A percentile compares a stretch with the other conserved stretches of the same genome.
phyloP scores from a whole-genome alignment of 2,113 vertebrate species.

The Phyllopteryx taeniolatus region DNA sequence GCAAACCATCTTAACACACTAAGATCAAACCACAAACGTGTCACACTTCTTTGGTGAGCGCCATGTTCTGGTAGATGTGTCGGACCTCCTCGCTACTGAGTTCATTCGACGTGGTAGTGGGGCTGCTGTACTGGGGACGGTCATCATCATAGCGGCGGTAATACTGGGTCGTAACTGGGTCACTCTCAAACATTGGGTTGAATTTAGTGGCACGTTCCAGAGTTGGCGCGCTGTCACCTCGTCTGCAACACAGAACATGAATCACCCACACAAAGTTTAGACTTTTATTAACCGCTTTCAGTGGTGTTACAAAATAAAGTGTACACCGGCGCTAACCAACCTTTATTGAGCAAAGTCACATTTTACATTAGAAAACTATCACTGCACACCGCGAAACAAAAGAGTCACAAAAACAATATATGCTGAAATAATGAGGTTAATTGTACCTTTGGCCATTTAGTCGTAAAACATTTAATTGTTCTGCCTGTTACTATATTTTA shows the following conservation, averaged over 20 bases:
- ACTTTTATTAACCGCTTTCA: background rate
- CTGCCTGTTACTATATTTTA: no score
- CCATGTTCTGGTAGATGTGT: slow-evolving; percentile 77
- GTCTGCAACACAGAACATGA: slow-evolving; percentile 50
- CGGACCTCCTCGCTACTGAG: slow-evolving; percentile 79
- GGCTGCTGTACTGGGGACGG: slow-evolving; percentile 63
- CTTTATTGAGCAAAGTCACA: no score
- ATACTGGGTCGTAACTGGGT: slow-evolving; percentile 68
- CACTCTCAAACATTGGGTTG: slow-evolving; percentile 80
- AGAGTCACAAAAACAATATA: no score
- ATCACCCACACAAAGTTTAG: background rate
- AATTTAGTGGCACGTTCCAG: slow-evolving; percentile 82
- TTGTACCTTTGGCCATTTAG: no score
- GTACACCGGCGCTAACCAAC: no score
- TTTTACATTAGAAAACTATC: no score
- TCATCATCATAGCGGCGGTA: slow-evolving; percentile 73
- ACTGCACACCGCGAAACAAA: no score
- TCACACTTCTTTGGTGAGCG: slow-evolving; percentile 79
- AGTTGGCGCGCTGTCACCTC: slow-evolving; percentile 74
- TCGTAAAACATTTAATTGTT: no score
- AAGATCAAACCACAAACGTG: background rate
- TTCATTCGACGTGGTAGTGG: slow-evolving; percentile 68
- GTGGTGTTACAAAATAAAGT: background rate
- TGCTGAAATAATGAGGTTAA: no score
- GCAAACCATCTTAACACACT: background rate